Evolutionary conservation across 2,113 vertebrate species (phyloP).

Genomic region (Corythornis cristatus): DNA sequence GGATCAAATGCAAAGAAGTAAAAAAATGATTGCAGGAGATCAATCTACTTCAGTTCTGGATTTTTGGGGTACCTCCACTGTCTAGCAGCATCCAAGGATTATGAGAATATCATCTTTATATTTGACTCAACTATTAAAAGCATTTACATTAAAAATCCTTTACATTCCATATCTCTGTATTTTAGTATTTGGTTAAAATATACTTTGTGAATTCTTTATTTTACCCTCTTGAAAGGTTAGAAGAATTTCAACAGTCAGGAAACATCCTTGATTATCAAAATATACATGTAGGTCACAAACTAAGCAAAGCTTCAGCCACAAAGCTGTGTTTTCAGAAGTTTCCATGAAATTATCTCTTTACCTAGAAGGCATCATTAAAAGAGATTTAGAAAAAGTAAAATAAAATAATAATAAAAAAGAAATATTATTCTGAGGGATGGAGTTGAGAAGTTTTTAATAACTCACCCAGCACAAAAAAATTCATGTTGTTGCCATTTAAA

Average conservation of each 20-base stretch:
- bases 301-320: background rate
- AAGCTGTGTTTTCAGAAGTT: slow-evolving; percentile 19
- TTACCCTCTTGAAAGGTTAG: background rate
- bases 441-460: slow-evolving; percentile 31
- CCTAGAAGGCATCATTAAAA: slow-evolving; percentile 62
- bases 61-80: background rate
- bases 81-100: background rate
- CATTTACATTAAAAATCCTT: background rate
- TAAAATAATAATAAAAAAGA: background rate
- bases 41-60: background rate
- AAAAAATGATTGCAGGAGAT: background rate
- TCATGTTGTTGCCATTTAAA: slow-evolving; percentile 15
- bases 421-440: background rate
- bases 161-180: background rate
- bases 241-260: background rate
- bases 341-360: slow-evolving; percentile 33
- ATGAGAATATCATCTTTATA: background rate
- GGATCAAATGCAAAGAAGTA: background rate
- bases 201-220: slow-evolving; percentile 17
- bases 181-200: background rate
- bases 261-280: background rate
- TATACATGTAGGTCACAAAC: background rate
- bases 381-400: background rate
- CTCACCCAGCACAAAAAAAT: slow-evolving; percentile 12
- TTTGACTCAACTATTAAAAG: background rate